Evolutionary conservation across 2,888 invertebrate species (phyloP).

Genomic region (Monochamus alternatus): DNA sequence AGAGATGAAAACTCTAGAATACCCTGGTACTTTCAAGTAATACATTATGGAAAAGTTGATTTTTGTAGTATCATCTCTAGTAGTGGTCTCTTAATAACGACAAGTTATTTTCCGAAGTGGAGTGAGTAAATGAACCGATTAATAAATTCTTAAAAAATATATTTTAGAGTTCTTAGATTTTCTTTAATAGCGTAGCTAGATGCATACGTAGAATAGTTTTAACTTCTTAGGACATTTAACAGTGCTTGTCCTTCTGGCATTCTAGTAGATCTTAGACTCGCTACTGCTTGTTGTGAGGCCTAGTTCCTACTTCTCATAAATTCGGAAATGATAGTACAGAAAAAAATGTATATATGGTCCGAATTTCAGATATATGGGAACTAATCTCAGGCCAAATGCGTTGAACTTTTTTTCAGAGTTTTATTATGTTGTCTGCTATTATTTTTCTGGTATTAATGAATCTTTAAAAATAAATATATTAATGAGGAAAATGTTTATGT

Average conservation of each 20-base stretch:
- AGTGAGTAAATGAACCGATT: conserved; percentile 37
- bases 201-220: conserved; percentile 55
- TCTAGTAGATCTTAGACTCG: conserved; percentile 62
- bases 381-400: not conserved
- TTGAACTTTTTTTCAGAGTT: not conserved
- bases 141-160: conserved; percentile 14
- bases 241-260: conserved; percentile 64
- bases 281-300: conserved; percentile 63
- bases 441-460: too few relatives aligned
- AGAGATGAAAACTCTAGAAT: conserved; percentile 62
- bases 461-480: too few relatives aligned
- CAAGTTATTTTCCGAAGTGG: conserved; percentile 31
- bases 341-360: not conserved
- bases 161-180: conserved; percentile 37
- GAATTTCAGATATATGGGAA: conserved; percentile 5
- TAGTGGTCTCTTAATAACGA: conserved; percentile 33
- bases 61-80: conserved; percentile 36
- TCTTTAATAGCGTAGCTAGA: conserved; percentile 51
- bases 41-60: conserved; percentile 26
- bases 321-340: not conserved
- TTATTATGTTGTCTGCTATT: not conserved
- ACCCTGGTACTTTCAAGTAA: conserved; percentile 36
- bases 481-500: too few relatives aligned
- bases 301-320: conserved; percentile 26
- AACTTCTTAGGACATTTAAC: conserved; percentile 55